Evolutionary conservation across 2,888 invertebrate species (phyloP).

Genomic region (Lasioglossum leucozonium): DNA sequence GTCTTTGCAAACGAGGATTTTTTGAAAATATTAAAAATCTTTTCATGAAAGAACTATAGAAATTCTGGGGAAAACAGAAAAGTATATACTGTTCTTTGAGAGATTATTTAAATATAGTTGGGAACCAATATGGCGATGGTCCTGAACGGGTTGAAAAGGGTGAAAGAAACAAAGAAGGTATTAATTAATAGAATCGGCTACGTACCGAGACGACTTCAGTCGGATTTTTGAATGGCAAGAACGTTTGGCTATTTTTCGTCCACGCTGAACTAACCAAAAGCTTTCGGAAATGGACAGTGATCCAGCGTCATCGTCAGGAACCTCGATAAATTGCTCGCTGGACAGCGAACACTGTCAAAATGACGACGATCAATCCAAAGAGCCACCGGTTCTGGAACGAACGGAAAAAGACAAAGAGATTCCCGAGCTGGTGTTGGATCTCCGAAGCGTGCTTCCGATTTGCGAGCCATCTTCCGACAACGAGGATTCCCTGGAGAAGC

Average conservation of each 20-base stretch:
- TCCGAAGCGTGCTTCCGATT: slow-evolving; percentile 54
- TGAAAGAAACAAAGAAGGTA: slow-evolving; percentile 21
- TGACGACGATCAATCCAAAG: slow-evolving; percentile 24
- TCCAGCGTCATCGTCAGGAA: slow-evolving; percentile 34
- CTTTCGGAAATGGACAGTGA: slow-evolving; percentile 46
- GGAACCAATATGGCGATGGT: neutral
- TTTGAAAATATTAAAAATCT: neutral
- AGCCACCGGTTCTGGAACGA: slow-evolving; percentile 30
- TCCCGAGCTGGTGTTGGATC: slow-evolving; percentile 59
- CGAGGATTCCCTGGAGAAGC: slow-evolving; percentile 65
- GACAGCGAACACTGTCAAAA: slow-evolving; percentile 32
- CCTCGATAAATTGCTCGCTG: slow-evolving; percentile 29
- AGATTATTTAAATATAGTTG: neutral
- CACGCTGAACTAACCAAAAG: neutral
- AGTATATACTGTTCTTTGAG: neutral
- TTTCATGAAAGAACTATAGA: neutral
- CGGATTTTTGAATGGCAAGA: slow-evolving; percentile 19
- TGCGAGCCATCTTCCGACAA: slow-evolving; percentile 54
- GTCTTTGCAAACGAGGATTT: neutral
- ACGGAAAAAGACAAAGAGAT: neutral
- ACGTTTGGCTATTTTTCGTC: neutral
- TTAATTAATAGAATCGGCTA: neutral
- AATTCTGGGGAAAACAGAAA: no score
- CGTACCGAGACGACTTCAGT: slow-evolving; percentile 40
- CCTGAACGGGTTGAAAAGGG: neutral